Conservation (phyloP, 23 tunicate species). For the Halocynthia roretzi region DNA sequence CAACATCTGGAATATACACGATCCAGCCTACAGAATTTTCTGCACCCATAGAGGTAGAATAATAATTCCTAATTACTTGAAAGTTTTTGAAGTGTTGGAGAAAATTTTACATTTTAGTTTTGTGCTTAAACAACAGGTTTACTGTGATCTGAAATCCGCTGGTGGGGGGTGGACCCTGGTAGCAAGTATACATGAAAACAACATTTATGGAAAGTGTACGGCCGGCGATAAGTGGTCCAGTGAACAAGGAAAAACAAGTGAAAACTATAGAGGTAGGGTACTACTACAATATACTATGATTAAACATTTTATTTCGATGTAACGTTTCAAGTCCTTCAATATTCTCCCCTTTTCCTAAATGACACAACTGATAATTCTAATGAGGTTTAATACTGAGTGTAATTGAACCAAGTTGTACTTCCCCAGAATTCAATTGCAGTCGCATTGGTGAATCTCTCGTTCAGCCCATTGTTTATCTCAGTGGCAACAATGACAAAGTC, state of each 20-base stretch:
- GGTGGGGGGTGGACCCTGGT: slow-evolving; percentile 64
- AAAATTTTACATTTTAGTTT: not conserved
- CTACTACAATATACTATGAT: too few species aligned
- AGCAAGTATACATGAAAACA: slow-evolving; percentile 61
- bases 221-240: slow-evolving; percentile 61
- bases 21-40: slow-evolving; percentile 63
- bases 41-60: slow-evolving; percentile 38
- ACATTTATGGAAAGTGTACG: slow-evolving; percentile 58
- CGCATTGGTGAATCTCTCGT: slow-evolving; percentile 46
- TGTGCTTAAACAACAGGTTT: slow-evolving; percentile 21
- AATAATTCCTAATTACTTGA: not conserved
- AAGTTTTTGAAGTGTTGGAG: not conserved
- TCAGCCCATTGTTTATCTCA: slow-evolving; percentile 37
- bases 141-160: slow-evolving; percentile 48
- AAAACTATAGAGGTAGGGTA: slow-evolving; percentile 11
- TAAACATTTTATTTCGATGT: too few species aligned
- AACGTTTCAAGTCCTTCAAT: too few species aligned
- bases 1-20: slow-evolving; percentile 53
- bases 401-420: not conserved
- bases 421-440: slow-evolving; percentile 74
- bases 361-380: too few species aligned
- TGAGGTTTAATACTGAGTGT: too few species aligned
- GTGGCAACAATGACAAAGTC: slow-evolving; percentile 32
- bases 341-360: too few species aligned
- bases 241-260: slow-evolving; percentile 40